Evolutionary conservation across 2,888 invertebrate genomes (phyloP), one percentile per base, ranked within the genome.

Genomic region (Lacanobia wlatinum): DNA sequence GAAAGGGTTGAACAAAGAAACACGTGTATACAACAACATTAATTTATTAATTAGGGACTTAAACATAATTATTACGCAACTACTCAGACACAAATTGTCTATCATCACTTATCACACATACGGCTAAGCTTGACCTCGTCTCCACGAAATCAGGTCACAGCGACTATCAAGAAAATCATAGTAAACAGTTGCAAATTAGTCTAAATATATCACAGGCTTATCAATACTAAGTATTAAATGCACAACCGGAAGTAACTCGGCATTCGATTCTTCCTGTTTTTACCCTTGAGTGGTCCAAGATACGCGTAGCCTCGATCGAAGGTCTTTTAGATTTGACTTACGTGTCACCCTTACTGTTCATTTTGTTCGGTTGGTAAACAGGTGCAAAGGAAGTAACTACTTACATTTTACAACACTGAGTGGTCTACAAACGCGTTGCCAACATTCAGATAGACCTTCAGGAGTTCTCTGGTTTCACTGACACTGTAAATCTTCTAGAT

Each of bases 121-220:
- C 12, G 18, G n/a, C 58, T 56, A 62, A 40, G 40, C n/a, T 46
- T 77, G 72, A 70, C 67, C 66, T 65, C 53, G 48, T 46, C 59
- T 66, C 55, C 7, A 46, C 8, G 10, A 12, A 77, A 80, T 60
- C 16, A 55, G 73, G 70, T 74, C 82, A 77, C 34, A 72, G 69
- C 52, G 48, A 63, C 28, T 43, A 63, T 23, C 66, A 40, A 64
- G 43, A 68, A 73, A 56, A 67, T 21, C 0, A 72, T 65, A 23
- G 72, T 78, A 78, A 84, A 82, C 82, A 85, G 52, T 46, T 23
- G 61, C 28, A 61, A 70, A 64, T 52, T 65, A 76, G 61, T 76
- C 77, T 84, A 75, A 65, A 72, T 73, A 65, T 85, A 85, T 85
- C 84, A 85, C 84, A 85, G 84, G 40, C 67, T 74, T 72, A 82